Evolutionary conservation across 92 coral and sea anemone genomes (phyloP).

Genomic region (Parazoanthus swiftii): DNA sequence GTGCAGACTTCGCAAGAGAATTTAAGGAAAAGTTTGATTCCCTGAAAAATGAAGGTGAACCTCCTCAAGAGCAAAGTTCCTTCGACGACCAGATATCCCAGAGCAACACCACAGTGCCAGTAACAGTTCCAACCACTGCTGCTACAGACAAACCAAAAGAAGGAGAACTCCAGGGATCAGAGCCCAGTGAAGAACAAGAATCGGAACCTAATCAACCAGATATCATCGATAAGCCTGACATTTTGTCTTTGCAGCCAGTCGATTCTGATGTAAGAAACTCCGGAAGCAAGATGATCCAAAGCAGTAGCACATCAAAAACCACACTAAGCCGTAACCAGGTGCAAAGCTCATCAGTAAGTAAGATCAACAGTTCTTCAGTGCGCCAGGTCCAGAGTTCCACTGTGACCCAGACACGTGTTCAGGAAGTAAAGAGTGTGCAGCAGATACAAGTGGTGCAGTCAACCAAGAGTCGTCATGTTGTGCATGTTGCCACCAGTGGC

Average conservation of each 20-base stretch:
- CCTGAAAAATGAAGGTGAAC: background rate
- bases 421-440: background rate
- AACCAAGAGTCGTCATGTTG: background rate
- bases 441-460: slow-evolving; percentile 11
- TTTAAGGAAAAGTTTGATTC: slow-evolving; percentile 85
- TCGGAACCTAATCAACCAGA: background rate
- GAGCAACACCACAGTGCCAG: background rate
- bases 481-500: background rate
- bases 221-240: background rate
- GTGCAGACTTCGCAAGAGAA: slow-evolving; percentile 60
- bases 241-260: background rate
- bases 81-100: background rate
- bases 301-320: background rate
- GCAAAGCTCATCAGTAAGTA: background rate
- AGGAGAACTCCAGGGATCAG: background rate
- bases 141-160: background rate
- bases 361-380: background rate
- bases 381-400: slow-evolving; percentile 9
- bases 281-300: background rate
- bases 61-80: background rate
- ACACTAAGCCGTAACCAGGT: background rate
- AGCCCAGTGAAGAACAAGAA: background rate
- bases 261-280: background rate
- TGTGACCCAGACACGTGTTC: slow-evolving; percentile 25
- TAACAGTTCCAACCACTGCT: background rate